Conservation (phyloP, 2,797 vertebrate genomes). For the Crax fasciolata region DNA sequence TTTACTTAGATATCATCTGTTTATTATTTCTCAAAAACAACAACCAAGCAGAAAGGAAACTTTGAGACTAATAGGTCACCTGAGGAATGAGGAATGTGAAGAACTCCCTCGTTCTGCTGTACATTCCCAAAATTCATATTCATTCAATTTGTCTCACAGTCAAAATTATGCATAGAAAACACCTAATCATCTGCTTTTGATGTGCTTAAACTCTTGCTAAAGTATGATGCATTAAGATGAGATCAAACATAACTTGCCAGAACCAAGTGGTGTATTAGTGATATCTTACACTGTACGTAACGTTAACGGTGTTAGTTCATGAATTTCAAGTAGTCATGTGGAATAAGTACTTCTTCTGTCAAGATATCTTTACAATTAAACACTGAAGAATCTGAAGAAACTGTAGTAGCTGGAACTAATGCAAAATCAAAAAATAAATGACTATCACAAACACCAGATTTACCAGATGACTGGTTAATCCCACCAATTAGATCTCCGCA, state of each 20-base stretch:
- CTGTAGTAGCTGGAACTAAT: neutral
- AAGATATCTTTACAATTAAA: neutral
- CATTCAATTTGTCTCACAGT: neutral
- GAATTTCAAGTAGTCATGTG: neutral
- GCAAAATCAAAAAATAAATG: neutral
- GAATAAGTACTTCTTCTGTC: neutral
- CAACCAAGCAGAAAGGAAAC: slow-evolving; percentile 30
- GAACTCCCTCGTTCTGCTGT: neutral
- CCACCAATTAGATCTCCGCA: neutral
- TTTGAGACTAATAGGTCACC: neutral
- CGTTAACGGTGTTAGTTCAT: accelerated
- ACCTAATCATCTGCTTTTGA: neutral
- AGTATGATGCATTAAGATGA: neutral
- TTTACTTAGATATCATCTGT: slow-evolving; percentile 46
- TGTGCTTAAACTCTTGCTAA: neutral
- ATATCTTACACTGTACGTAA: neutral
- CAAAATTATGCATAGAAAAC: neutral
- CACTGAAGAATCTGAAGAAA: neutral
- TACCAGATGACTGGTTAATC: neutral
- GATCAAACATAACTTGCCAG: neutral
- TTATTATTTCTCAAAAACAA: slow-evolving; percentile 26
- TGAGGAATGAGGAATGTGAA: neutral
- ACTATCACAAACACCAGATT: neutral
- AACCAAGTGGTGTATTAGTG: neutral
- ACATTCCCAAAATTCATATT: neutral